These are phyloP conservation scores for Aphelocoma californica DNA, from an alignment of 2,797 vertebrate species.

Conservation along the genomic window DNA sequence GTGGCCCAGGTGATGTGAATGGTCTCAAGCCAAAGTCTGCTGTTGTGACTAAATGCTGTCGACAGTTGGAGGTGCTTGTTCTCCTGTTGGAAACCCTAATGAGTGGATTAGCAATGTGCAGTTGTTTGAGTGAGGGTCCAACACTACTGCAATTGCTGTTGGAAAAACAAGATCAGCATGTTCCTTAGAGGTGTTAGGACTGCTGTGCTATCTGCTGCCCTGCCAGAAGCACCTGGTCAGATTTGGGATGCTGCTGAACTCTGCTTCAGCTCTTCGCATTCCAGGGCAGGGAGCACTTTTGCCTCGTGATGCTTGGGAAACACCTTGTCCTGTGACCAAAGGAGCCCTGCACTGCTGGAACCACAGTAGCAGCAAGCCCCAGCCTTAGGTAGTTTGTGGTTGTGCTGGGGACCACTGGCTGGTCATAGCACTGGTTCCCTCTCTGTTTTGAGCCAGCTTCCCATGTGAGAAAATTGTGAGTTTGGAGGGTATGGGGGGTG, in stretches of 20 bases:
- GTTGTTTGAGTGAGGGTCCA: background rate
- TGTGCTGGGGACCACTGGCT: background rate
- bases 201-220: background rate
- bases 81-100: background rate
- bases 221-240: background rate
- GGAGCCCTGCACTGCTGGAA: background rate
- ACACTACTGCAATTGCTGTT: accelerated
- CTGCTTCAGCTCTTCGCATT: background rate
- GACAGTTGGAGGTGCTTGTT: background rate
- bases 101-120: background rate
- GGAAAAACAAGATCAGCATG: background rate
- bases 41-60: background rate
- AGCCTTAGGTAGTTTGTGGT: accelerated
- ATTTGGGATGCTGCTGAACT: background rate
- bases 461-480: background rate
- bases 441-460: background rate
- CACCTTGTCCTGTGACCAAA: background rate
- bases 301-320: background rate
- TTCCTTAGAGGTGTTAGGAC: background rate
- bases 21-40: background rate
- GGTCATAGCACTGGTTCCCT: background rate
- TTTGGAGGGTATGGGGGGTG: background rate
- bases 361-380: background rate
- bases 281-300: background rate
- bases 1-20: background rate